Evolutionary conservation across 1,140 invertebrate genomes (phyloP).

Genomic region (Heliconius hewitsoni): DNA sequence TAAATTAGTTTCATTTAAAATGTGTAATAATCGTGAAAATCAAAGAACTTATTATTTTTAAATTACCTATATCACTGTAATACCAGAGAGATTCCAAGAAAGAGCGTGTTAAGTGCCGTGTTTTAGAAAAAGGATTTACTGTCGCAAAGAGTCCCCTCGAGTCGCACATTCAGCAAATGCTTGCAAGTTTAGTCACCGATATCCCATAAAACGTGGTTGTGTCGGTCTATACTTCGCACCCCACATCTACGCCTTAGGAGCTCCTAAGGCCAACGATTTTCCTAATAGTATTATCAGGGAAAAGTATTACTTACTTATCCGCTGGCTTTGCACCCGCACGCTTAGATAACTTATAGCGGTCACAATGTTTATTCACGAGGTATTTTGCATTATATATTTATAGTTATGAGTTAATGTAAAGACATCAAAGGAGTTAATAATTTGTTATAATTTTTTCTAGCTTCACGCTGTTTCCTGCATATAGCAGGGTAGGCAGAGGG

Average conservation of each 20-base stretch:
- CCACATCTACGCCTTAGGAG: slow-evolving; percentile 9
- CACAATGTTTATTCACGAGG: not conserved
- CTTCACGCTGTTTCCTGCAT: too few species aligned
- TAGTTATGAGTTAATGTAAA: not conserved
- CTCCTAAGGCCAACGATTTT: slow-evolving; percentile 15
- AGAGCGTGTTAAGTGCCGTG: not conserved
- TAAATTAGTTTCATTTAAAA: too few species aligned
- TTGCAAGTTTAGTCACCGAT: slow-evolving; percentile 6
- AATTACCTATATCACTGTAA: not conserved
- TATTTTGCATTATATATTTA: not conserved
- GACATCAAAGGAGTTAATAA: not conserved
- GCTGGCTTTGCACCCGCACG: not conserved
- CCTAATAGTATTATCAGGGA: slow-evolving; percentile 24
- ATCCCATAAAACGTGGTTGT: slow-evolving; percentile 18
- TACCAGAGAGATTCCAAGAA: not conserved
- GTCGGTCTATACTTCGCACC: slow-evolving; percentile 1
- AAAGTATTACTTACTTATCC: slow-evolving; percentile 22
- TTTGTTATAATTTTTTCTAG: not conserved
- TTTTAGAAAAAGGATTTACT: slow-evolving; percentile 13
- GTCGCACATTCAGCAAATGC: not conserved
- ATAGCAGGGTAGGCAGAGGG: too few species aligned
- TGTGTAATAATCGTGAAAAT: too few species aligned
- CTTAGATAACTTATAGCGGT: not conserved
- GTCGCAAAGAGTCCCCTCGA: not conserved
- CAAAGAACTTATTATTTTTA: too few species aligned